phyloP scores from a whole-genome alignment of 2,113 vertebrate genomes.

The Pelecanoides urinatrix region DNA sequence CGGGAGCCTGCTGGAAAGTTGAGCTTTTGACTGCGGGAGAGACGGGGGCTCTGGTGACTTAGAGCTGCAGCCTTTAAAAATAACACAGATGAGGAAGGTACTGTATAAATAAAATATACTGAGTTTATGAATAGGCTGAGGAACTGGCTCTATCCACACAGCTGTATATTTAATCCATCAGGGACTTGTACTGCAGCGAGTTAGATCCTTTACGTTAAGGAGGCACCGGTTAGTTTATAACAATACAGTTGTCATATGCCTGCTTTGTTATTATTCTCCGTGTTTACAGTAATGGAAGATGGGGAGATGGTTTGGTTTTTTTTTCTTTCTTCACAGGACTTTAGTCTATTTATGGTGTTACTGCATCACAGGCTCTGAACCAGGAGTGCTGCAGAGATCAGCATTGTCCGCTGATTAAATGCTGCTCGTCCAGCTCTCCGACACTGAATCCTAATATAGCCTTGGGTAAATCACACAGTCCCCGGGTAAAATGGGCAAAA shows the following conservation, averaged over 20 bases:
- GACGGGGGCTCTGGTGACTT: background rate
- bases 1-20: conserved; percentile 25
- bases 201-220: conserved; percentile 17
- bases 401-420: background rate
- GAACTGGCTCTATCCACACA: background rate
- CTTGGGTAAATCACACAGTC: background rate
- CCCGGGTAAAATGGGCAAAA: background rate
- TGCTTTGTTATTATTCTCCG: background rate
- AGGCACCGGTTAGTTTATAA: background rate
- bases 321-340: conserved; percentile 6
- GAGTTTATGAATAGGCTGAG: conserved; percentile 23
- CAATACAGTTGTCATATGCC: background rate
- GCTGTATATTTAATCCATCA: conserved; percentile 32
- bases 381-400: conserved; percentile 23
- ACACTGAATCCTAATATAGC: background rate
- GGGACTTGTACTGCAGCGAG: background rate
- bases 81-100: conserved; percentile 14
- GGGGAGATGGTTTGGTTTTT: background rate
- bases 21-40: conserved; percentile 1
- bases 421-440: background rate
- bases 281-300: background rate
- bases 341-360: background rate
- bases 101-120: conserved; percentile 3
- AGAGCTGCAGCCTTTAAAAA: conserved; percentile 19
- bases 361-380: conserved; percentile 3